A percentile compares a stretch with the other conserved stretches of the same genome.
These are phyloP conservation scores for Montifringilla adamsi DNA, from an alignment of 2,113 vertebrate species.

Conservation along the genomic window DNA sequence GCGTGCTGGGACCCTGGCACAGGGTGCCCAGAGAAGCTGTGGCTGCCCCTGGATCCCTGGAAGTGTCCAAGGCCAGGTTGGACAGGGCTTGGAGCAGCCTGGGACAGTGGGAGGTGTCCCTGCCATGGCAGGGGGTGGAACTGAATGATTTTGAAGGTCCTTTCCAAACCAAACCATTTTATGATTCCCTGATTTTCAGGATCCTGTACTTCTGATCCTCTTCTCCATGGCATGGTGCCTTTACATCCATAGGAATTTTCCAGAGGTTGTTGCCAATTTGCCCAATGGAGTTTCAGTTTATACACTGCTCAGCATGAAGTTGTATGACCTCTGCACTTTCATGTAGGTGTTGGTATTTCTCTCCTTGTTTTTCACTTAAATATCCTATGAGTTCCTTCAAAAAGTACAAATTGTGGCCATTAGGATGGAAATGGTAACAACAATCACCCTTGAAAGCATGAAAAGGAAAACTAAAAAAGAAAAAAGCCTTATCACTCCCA, in stretches of 20 bases:
- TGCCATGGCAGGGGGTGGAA: accelerated
- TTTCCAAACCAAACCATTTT: neutral
- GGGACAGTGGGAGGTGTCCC: accelerated
- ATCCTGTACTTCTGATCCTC: neutral
- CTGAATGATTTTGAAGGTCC: accelerated
- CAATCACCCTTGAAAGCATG: neutral
- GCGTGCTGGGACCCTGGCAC: accelerated
- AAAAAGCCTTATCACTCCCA: neutral
- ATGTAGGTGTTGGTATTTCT: neutral
- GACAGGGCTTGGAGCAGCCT: accelerated
- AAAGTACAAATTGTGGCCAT: neutral
- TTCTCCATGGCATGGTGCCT: neutral
- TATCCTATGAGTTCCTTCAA: neutral
- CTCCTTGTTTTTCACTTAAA: neutral
- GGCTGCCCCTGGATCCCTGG: neutral
- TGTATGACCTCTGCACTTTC: neutral
- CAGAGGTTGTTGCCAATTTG: neutral
- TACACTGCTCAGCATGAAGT: neutral
- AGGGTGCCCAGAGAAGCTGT: neutral
- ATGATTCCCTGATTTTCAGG: neutral
- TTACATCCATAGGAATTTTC: neutral
- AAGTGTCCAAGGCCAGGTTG: accelerated
- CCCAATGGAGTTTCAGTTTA: neutral
- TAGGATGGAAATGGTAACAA: neutral
- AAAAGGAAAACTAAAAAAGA: neutral